phyloP scores from a whole-genome alignment of 2,888 invertebrate species.

The Didymodactylos carnosus region DNA sequence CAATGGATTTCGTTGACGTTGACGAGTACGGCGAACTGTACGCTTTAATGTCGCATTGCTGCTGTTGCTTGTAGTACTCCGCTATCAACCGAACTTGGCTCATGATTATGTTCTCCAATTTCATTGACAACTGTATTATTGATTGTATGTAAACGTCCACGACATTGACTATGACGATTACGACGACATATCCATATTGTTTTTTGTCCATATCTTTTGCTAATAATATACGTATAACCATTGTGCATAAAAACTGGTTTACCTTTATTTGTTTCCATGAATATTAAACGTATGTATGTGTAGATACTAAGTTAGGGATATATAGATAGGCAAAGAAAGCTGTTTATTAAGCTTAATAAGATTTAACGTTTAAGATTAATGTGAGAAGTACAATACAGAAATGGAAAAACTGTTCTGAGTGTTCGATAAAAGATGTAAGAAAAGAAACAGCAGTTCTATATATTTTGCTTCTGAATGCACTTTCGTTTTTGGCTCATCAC shows the following conservation, averaged over 20 bases:
- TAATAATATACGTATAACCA: background rate
- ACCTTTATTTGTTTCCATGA: no score
- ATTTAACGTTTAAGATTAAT: no score
- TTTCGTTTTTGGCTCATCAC: no score
- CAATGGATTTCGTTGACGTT: background rate
- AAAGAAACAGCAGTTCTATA: no score
- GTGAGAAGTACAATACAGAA: no score
- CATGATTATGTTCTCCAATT: background rate
- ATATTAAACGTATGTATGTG: no score
- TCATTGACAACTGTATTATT: background rate
- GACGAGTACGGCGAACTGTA: background rate
- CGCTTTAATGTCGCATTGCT: background rate
- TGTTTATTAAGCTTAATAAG: no score
- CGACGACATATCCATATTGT: background rate
- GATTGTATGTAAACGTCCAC: background rate
- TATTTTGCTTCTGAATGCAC: no score
- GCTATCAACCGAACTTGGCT: background rate
- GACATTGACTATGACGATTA: background rate
- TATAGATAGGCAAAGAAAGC: no score
- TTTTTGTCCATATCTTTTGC: background rate
- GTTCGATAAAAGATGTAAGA: no score
- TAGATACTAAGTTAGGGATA: no score
- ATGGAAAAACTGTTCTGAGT: no score
- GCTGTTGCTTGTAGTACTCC: background rate
- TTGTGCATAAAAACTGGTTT: background rate